Evolutionary conservation across 2,888 invertebrate genomes (phyloP).

Genomic region (Molorchus minor): DNA sequence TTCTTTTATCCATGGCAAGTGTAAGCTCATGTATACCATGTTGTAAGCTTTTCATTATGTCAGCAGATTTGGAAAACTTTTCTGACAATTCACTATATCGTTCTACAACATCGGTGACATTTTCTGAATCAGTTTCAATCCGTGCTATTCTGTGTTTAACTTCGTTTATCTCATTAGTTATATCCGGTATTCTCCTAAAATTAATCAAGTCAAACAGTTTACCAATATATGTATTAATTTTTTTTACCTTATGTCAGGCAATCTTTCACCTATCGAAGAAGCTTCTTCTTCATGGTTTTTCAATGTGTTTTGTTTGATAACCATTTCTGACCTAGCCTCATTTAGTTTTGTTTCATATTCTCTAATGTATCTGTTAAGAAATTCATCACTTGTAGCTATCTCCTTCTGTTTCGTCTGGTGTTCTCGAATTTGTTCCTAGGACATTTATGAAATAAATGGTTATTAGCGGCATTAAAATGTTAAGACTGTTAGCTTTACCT

Average conservation of each 20-base stretch:
- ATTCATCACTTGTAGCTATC: constrained; percentile 49
- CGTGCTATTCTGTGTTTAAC: constrained; percentile 61
- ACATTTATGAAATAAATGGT: not conserved
- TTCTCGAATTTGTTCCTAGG: constrained; percentile 64
- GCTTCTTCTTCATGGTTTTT: constrained; percentile 63
- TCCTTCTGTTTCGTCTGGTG: constrained; percentile 62
- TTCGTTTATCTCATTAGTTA: constrained; percentile 61
- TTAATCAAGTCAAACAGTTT: constrained; percentile 11
- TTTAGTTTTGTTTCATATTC: constrained; percentile 47
- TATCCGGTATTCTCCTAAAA: constrained; percentile 50
- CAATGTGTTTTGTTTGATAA: constrained; percentile 63
- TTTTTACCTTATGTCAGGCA: constrained; percentile 64
- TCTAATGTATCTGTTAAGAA: constrained; percentile 47
- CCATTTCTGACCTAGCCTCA: constrained; percentile 55
- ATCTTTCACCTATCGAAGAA: constrained; percentile 62
- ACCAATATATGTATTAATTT: constrained; percentile 2
- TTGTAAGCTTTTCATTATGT: constrained; percentile 50
- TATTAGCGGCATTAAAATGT: not conserved
- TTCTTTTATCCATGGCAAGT: constrained; percentile 54
- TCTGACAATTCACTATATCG: constrained; percentile 54
- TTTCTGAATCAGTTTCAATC: constrained; percentile 59
- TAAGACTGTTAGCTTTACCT: constrained; percentile 43
- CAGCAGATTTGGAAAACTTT: constrained; percentile 53
- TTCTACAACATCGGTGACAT: constrained; percentile 48
- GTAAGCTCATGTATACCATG: constrained; percentile 48